Evolutionary conservation across 2,113 vertebrate species (phyloP), one percentile per base, ranked within the genome.

Genomic region (Siphamia tubifer): DNA sequence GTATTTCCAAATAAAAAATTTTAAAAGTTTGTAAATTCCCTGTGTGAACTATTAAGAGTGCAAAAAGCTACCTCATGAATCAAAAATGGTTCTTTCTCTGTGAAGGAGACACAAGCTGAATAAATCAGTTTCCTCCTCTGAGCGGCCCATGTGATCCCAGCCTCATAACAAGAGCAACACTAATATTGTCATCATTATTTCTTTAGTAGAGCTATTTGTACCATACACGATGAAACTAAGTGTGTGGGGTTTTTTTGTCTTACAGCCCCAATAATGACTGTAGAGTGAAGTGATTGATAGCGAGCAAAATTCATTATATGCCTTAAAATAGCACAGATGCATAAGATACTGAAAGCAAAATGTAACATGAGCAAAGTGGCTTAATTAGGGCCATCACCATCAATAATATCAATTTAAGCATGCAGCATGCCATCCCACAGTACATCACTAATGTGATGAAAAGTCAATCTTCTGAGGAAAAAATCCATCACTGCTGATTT

Each of bases 161-260:
- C 68, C 12, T 71, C 76, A 72, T 55, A 73, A 78, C 52, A 74
- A 76, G 36, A 68, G 31, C 61, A 67, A 66, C 71, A 67, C 31
- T 54, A 78, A 82, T 83, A 81, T 68, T 68, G 61, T 70, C 79
- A 71, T 71, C 65, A 69, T 67, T 61, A 63, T 35, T 43, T 79
- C 15, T 44, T 31, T 24, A 61, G 42, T 30, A 27, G 8, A 6
- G 15, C 34, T 32, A 54, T 68, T 39, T 71, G 31, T 72, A 58
- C 24, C 25, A 36, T 19, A 28, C 43, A 8, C 30, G 44, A 32
- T 2, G 1, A 31, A 42, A 67, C 69, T 25, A 35, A 38, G 23
- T 4, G 23, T 42, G 48, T 49, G 62, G 5, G 23, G 11, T 44
- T 2, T 44, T 5, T 75, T 56, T 67, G 67, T 55, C 63, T 60